phyloP scores from a whole-genome alignment of 2,797 vertebrate genomes.

The Yasuhikotakia modesta region DNA sequence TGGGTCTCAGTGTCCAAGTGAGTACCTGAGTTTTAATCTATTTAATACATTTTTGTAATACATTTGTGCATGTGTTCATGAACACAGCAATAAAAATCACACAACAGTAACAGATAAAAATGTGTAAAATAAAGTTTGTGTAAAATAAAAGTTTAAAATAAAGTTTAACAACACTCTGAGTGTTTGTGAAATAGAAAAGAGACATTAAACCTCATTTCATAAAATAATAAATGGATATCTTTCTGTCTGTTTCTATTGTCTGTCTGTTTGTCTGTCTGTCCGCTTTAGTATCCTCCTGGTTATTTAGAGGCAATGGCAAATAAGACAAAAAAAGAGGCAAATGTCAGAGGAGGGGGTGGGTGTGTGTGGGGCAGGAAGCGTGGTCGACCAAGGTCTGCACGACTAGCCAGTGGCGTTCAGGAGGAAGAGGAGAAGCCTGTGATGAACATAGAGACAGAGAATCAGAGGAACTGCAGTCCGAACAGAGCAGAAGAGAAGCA shows the following conservation, averaged over 20 bases:
- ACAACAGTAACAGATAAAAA: too few relatives aligned
- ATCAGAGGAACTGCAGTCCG: conserved; percentile 74
- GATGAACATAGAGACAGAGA: conserved; percentile 54
- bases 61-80: background rate
- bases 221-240: too few relatives aligned
- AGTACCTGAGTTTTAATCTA: too few relatives aligned
- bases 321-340: conserved; percentile 88
- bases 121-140: too few relatives aligned
- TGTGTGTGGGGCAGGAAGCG: conserved; percentile 77
- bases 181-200: background rate
- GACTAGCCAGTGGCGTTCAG: conserved; percentile 63
- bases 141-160: background rate
- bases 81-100: background rate
- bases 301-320: conserved; percentile 96
- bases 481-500: conserved; percentile 64
- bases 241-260: too few relatives aligned
- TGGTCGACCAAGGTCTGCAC: conserved; percentile 68
- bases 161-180: too few relatives aligned
- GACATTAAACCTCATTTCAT: background rate
- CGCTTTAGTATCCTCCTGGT: conserved; percentile 90
- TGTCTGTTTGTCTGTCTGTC: too few relatives aligned
- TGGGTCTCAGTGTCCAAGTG: conserved; percentile 93
- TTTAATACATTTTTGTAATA: too few relatives aligned
- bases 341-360: conserved; percentile 63
- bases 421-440: conserved; percentile 63